A percentile compares a stretch with the other conserved stretches of the same genome.
Conservation (phyloP, 2,113 vertebrate species). For the Rhinolophus sinicus region DNA sequence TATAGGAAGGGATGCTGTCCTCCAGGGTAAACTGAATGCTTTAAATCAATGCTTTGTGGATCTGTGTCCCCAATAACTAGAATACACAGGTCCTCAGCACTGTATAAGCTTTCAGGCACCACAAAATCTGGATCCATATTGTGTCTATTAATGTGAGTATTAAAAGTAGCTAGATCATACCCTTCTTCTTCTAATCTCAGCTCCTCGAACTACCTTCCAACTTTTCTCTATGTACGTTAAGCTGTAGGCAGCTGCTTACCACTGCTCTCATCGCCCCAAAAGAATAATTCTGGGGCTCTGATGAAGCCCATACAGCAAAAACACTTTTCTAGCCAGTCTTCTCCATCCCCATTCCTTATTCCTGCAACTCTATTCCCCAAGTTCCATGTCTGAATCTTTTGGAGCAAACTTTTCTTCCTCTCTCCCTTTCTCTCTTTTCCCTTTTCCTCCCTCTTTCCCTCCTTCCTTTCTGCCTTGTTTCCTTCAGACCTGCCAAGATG, state of each 20-base stretch:
- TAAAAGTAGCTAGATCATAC: not conserved
- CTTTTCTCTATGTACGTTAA: not conserved
- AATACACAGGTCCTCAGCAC: not conserved
- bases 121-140: not conserved
- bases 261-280: not conserved
- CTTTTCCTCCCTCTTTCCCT: not conserved
- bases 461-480: not conserved
- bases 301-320: not conserved
- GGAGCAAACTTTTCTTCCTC: not conserved
- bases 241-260: not conserved
- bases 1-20: not conserved
- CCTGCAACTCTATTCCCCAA: not conserved
- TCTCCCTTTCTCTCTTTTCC: not conserved
- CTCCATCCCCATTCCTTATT: not conserved
- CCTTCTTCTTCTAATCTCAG: not conserved
- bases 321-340: not conserved
- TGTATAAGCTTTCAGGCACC: not conserved
- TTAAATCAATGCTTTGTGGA: not conserved
- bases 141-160: not conserved
- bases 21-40: not conserved
- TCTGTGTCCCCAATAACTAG: not conserved
- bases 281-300: not conserved
- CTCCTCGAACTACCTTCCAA: not conserved
- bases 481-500: not conserved
- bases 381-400: not conserved